These are phyloP conservation scores for Glaucidium brasilianum DNA, from an alignment of 2,113 vertebrate species.

Conservation along the genomic window DNA sequence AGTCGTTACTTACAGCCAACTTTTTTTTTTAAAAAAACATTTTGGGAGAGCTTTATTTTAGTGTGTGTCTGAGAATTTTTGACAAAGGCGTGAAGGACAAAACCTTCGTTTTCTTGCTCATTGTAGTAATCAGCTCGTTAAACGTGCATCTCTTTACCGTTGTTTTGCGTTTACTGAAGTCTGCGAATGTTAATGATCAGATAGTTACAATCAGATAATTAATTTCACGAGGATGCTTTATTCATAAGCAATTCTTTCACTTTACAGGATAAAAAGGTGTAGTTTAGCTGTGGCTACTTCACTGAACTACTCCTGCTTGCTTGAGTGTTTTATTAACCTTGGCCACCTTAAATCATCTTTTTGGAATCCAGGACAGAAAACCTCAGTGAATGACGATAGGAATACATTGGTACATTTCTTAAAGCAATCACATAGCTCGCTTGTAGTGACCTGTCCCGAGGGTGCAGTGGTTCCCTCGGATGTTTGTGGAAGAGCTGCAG, in stretches of 20 bases:
- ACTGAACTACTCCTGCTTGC: background rate
- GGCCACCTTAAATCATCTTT: background rate
- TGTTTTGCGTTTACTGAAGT: background rate
- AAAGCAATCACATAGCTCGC: fast-evolving
- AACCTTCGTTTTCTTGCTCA: background rate
- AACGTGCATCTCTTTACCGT: background rate
- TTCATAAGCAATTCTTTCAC: background rate
- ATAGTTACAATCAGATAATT: background rate
- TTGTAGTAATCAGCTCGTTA: background rate
- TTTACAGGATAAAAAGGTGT: background rate
- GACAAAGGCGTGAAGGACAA: background rate
- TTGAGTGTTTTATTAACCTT: background rate
- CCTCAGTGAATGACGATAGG: background rate
- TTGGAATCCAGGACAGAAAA: background rate
- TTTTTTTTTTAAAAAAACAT: no score
- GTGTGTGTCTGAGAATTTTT: background rate
- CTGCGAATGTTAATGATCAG: background rate
- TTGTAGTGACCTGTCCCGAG: background rate
- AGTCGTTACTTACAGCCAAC: fast-evolving
- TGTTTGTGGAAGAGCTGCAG: background rate
- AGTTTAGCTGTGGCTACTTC: background rate
- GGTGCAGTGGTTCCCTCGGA: background rate
- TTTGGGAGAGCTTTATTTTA: background rate
- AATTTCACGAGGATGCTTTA: background rate
- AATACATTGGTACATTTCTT: background rate